These are phyloP conservation scores for Phyllotreta striolata DNA, from an alignment of 2,888 invertebrate species.

Conservation along the genomic window DNA sequence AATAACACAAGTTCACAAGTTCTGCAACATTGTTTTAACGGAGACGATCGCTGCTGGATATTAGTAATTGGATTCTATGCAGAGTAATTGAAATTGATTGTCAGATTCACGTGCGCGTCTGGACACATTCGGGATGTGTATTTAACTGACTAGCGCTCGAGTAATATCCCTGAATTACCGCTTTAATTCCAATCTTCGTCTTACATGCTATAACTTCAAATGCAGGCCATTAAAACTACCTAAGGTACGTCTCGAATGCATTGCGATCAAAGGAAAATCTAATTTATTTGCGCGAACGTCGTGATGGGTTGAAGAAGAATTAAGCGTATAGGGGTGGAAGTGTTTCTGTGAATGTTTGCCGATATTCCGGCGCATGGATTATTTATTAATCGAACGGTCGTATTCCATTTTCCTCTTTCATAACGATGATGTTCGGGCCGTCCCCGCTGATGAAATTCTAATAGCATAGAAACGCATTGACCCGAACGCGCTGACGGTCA, in stretches of 20 bases:
- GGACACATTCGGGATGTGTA: slow-evolving; percentile 25
- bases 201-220: slow-evolving; percentile 16
- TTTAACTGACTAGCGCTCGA: slow-evolving; percentile 11
- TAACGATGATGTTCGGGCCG: slow-evolving; percentile 11
- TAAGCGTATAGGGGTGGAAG: no score
- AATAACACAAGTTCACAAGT: no score
- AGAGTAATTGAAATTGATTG: slow-evolving; percentile 29
- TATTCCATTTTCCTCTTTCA: slow-evolving; percentile 14
- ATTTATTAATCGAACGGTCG: slow-evolving; percentile 31
- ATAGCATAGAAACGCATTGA: slow-evolving; percentile 19
- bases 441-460: slow-evolving; percentile 26
- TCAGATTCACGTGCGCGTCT: slow-evolving; percentile 27
- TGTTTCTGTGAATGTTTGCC: not conserved
- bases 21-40: slow-evolving; percentile 1
- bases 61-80: slow-evolving; percentile 27
- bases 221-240: slow-evolving; percentile 11
- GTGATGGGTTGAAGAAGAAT: no score
- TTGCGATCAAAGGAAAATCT: slow-evolving; percentile 2
- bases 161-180: slow-evolving; percentile 14
- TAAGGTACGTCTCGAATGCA: slow-evolving; percentile 7
- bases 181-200: slow-evolving; percentile 13
- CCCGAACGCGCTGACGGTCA: slow-evolving; percentile 15
- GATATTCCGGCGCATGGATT: not conserved
- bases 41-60: slow-evolving; percentile 12
- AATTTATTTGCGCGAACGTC: not conserved